Conservation (phyloP, 2,797 vertebrate species). For the Myoxocephalus aenaeus region DNA sequence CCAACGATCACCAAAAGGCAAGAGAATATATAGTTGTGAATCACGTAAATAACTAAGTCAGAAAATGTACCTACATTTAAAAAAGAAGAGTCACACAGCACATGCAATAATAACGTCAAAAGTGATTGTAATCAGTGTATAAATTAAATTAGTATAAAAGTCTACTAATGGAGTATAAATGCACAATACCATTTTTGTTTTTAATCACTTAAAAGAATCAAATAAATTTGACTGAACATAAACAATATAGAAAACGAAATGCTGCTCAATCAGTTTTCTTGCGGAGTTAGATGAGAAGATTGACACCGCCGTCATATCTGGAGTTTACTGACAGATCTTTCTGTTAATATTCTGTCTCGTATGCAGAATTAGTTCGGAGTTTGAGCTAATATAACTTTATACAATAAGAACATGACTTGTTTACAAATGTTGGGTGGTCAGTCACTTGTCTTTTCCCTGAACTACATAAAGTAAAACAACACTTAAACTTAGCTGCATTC, state of each 20-base stretch:
- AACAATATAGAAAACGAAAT: neutral
- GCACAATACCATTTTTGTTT: neutral
- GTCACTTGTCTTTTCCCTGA: neutral
- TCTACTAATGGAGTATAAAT: neutral
- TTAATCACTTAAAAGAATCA: neutral
- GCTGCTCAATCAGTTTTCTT: no score
- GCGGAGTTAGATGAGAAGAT: neutral
- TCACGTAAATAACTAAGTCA: neutral
- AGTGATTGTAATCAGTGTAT: neutral
- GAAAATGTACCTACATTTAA: neutral
- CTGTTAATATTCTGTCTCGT: neutral
- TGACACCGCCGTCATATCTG: neutral
- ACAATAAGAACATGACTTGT: neutral
- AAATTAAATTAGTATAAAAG: neutral
- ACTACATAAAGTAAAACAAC: neutral
- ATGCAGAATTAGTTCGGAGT: neutral
- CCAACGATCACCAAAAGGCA: neutral
- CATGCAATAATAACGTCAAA: neutral
- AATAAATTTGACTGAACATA: neutral
- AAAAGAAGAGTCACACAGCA: neutral
- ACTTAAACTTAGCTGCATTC: neutral
- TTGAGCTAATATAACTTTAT: neutral
- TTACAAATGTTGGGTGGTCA: no score
- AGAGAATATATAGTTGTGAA: neutral
- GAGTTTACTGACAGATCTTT: no score